Conservation (phyloP, 2,113 vertebrate genomes). For the Labeo catla region DNA sequence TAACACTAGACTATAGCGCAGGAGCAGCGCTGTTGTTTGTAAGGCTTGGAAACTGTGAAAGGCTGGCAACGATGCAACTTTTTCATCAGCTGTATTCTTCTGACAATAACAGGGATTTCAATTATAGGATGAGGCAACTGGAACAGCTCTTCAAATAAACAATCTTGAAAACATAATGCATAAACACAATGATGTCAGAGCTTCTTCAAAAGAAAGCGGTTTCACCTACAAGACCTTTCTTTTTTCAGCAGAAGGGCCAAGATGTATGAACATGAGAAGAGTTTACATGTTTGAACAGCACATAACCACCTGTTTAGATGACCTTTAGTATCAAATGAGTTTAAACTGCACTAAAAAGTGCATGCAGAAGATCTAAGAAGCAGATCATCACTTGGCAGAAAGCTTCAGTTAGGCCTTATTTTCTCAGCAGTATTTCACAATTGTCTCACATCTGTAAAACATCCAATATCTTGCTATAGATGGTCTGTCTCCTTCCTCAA, state of each 20-base stretch:
- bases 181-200: background rate
- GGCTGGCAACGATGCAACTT: background rate
- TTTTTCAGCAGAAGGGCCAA: background rate
- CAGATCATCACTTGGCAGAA: background rate
- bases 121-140: background rate
- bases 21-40: background rate
- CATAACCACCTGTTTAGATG: background rate
- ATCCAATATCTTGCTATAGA: background rate
- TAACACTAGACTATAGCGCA: background rate
- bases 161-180: background rate
- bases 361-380: background rate
- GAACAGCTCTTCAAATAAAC: background rate
- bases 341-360: background rate
- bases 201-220: background rate
- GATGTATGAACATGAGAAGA: background rate
- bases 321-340: background rate
- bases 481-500: background rate
- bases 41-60: constrained; percentile 2
- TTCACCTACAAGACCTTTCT: background rate
- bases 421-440: background rate
- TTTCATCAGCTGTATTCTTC: background rate
- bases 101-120: constrained; percentile 15
- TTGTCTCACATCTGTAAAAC: background rate
- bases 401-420: background rate
- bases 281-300: background rate